phyloP scores from a whole-genome alignment of 92 coral and sea anemone genomes.

The Porites divaricata region DNA sequence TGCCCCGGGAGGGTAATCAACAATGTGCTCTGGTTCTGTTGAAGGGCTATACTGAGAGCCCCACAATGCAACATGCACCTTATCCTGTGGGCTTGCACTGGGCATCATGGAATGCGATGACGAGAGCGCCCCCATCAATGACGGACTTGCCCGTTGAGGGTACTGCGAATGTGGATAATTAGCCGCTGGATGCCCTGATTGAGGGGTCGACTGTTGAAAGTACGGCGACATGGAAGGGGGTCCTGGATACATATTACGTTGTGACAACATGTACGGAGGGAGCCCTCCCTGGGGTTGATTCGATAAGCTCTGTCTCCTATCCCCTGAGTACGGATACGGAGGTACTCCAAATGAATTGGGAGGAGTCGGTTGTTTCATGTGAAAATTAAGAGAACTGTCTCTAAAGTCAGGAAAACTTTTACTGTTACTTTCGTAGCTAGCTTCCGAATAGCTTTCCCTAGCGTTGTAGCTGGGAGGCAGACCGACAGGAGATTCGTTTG shows the following conservation, averaged over 20 bases:
- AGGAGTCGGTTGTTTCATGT: conserved; percentile 25
- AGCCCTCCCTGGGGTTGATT: conserved; percentile 60
- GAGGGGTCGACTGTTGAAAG: conserved; percentile 64
- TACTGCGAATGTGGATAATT: conserved; percentile 52
- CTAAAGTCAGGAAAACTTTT: conserved; percentile 38
- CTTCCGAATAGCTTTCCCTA: conserved; percentile 56
- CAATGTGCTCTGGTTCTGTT: conserved; percentile 79
- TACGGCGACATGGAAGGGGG: conserved; percentile 64
- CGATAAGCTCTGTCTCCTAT: conserved; percentile 67
- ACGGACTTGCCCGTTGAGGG: conserved; percentile 57
- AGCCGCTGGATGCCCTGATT: conserved; percentile 55
- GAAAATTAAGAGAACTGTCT: conserved; percentile 25
- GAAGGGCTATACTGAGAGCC: conserved; percentile 81
- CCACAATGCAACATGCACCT: conserved; percentile 74
- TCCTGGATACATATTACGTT: conserved; percentile 59
- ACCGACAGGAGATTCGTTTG: conserved; percentile 46
- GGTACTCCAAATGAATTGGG: conserved; percentile 62
- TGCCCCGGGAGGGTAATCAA: conserved; percentile 78
- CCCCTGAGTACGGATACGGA: conserved; percentile 60
- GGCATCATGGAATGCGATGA: conserved; percentile 73
- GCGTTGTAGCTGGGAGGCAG: conserved; percentile 38
- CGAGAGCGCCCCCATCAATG: conserved; percentile 57
- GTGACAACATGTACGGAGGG: conserved; percentile 57
- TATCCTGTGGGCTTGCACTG: conserved; percentile 65
- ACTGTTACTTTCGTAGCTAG: conserved; percentile 56